phyloP scores from a whole-genome alignment of 2,888 invertebrate species.

The Andricus curvator region DNA sequence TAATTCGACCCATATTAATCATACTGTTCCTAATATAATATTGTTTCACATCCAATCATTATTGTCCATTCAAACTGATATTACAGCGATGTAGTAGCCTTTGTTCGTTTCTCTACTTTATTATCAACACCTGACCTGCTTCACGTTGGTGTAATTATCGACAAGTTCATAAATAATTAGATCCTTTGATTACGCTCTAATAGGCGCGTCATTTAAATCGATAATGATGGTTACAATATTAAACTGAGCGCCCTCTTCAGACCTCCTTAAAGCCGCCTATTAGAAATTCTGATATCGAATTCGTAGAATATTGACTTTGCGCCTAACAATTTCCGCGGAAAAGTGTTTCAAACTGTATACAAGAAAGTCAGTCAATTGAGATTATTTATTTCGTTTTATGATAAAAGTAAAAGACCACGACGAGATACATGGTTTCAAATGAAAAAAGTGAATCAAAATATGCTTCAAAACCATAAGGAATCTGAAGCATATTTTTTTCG shows the following conservation, averaged over 20 bases:
- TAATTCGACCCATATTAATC: background rate
- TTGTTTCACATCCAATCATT: background rate
- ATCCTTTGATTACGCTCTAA: conserved; percentile 32
- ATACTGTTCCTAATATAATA: background rate
- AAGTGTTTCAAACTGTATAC: conserved; percentile 2
- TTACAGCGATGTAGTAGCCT: background rate
- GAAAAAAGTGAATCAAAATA: too few species aligned
- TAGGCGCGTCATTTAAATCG: conserved; percentile 32
- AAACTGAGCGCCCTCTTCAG: conserved; percentile 13
- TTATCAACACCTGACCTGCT: conserved; percentile 10
- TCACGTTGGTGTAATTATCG: conserved; percentile 9
- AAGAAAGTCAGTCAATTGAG: background rate
- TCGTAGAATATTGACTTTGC: conserved; percentile 11
- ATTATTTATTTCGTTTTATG: background rate
- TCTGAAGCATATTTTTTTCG: too few species aligned
- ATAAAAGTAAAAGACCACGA: background rate
- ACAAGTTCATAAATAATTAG: conserved; percentile 38
- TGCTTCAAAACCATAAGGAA: too few species aligned
- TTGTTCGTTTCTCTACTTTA: background rate
- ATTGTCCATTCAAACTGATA: background rate
- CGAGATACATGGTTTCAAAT: background rate
- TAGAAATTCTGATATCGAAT: conserved; percentile 14
- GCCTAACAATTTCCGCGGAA: background rate
- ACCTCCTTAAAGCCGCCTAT: conserved; percentile 23
- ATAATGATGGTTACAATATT: conserved; percentile 32